Conservation (phyloP, 2,113 vertebrate species). For the Tupaia tana region DNA sequence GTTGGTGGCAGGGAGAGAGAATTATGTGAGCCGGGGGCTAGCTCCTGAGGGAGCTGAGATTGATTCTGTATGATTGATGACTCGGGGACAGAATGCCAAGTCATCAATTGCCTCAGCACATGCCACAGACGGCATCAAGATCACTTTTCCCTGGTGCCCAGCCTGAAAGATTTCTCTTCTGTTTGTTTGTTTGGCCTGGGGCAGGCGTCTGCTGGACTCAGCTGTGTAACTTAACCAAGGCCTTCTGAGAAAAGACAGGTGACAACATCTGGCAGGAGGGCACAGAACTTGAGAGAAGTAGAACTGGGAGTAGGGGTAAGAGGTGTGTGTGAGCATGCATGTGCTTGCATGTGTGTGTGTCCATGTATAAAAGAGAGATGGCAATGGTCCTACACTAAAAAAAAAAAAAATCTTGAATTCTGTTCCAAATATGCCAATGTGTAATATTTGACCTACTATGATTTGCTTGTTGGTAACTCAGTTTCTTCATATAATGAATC, state of each 20-base stretch:
- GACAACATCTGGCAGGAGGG: constrained; percentile 65
- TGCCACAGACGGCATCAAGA: constrained; percentile 86
- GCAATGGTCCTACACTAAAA: background rate
- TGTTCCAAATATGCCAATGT: background rate
- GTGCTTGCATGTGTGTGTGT: background rate
- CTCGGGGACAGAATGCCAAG: constrained; percentile 87
- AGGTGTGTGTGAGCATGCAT: background rate
- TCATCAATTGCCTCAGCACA: constrained; percentile 88
- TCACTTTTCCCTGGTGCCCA: constrained; percentile 86
- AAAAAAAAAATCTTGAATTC: background rate
- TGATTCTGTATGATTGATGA: constrained; percentile 91
- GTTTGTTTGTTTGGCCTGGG: constrained; percentile 83
- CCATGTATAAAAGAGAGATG: background rate
- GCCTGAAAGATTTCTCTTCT: constrained; percentile 82
- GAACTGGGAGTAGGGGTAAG: background rate
- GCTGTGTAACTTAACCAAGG: constrained; percentile 69
- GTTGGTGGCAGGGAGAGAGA: constrained; percentile 87
- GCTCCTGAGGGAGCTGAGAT: constrained; percentile 86
- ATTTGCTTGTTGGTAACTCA: background rate
- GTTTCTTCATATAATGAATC: constrained; percentile 6
- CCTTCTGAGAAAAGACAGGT: constrained; percentile 75
- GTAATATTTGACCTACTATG: background rate
- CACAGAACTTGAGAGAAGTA: constrained; percentile 46
- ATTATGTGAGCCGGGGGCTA: constrained; percentile 87
- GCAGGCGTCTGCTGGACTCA: constrained; percentile 72